Base-by-base conservation (phyloP, 2,113 vertebrate genomes). In the Balaenoptera acutorostrata region DNA sequence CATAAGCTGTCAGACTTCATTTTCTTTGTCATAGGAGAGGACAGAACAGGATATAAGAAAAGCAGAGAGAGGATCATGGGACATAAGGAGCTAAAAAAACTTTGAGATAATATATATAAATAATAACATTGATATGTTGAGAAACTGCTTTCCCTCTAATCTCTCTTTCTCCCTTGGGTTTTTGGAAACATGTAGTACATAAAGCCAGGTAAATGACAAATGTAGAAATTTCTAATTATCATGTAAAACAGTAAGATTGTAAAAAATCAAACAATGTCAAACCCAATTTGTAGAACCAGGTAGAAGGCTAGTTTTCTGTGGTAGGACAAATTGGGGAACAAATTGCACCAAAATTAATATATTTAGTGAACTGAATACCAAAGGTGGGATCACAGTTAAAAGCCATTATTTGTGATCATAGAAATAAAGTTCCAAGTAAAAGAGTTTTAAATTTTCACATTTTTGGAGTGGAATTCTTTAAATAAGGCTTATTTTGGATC, bases 1-100 rank as follows among this genome's bases (percentile, higher is more conserved):
- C 55, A 75, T 89, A 92, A 84, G 49, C 55, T 88, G 46, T 82
- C 93, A 90, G 55, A 84, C 10, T 80, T 93, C 44, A 71, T 90
- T 95, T 97, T 86, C 72, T 97, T 92, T 90, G 29, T 88, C 59
- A 84, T 61, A 23, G n/a, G 17, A 41, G 44, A 92, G 80, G 88
- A 68, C 21, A 57, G 80, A 68, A 97, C 8, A 81, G 72, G 59
- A 49, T 57, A 2, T 72, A 55, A 85, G 31, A 77, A 72, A 78
- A 94, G 75, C 71, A 63, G 23, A 84, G 21, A 95, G 68, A 92
- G 12, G 29, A 66, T 31, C 39, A 12, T 14, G n/a, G 33, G 20
- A 11, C 44, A 39, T 63, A 55, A 36, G 41, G 33, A 92, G 55
- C 84, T 64, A 39, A 71, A 74, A 55, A 7, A 21, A 81, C 74